Percentiles rank a stretch among this genome's conserved stretches.
Conservation (phyloP, 2,797 vertebrate species). For the Apogon talboti region DNA sequence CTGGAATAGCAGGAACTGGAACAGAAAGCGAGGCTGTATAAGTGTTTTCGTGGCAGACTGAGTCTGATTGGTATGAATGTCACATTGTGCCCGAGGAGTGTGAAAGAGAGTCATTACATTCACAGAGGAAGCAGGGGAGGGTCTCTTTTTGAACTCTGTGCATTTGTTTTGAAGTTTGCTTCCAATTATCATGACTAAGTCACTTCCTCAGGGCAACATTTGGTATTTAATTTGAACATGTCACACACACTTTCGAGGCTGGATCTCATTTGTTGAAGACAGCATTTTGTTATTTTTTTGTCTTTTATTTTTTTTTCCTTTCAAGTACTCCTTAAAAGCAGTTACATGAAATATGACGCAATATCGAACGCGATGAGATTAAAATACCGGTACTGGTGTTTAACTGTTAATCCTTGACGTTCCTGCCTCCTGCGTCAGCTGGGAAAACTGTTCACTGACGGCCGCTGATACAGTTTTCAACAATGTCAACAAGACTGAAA, state of each 20-base stretch:
- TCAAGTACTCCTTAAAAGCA: slow-evolving; percentile 10
- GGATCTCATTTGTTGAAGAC: slow-evolving; percentile 54
- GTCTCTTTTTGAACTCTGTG: slow-evolving; percentile 61
- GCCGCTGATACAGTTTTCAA: neutral
- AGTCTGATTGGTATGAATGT: slow-evolving; percentile 61
- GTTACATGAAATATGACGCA: neutral
- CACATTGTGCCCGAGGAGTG: slow-evolving; percentile 65
- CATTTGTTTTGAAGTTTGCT: slow-evolving; percentile 78
- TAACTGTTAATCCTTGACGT: too few relatives aligned
- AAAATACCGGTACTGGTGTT: too few relatives aligned
- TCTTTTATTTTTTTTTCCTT: neutral
- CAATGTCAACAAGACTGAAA: neutral
- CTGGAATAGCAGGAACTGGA: neutral
- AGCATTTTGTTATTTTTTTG: slow-evolving; percentile 12
- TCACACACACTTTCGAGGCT: slow-evolving; percentile 66
- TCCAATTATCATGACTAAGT: slow-evolving; percentile 76
- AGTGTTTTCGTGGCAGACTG: slow-evolving; percentile 15
- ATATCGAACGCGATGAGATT: too few relatives aligned
- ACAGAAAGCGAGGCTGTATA: neutral
- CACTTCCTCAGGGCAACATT: slow-evolving; percentile 72
- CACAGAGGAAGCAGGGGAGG: slow-evolving; percentile 68
- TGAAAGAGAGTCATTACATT: slow-evolving; percentile 63
- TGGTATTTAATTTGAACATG: slow-evolving; percentile 72
- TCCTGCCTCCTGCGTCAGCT: too few relatives aligned
- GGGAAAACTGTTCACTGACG: too few relatives aligned